These are phyloP conservation scores for Synanthedon tipuliformis DNA, from an alignment of 2,888 invertebrate genomes.

Conservation along the genomic window DNA sequence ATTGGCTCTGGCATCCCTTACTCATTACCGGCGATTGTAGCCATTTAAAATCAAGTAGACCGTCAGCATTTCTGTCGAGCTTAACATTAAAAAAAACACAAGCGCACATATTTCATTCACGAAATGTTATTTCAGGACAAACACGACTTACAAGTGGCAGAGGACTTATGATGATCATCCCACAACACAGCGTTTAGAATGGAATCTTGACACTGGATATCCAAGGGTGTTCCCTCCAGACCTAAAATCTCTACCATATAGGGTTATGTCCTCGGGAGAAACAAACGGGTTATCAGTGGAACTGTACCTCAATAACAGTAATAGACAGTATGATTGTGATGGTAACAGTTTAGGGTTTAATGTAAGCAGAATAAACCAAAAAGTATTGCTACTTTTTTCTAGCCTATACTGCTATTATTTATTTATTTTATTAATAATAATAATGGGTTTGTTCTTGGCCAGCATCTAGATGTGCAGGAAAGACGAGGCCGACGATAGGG, in stretches of 20 bases:
- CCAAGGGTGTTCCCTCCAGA: slow-evolving; percentile 46
- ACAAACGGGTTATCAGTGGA: slow-evolving; percentile 51
- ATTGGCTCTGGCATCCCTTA: too few relatives aligned
- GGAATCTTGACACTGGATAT: slow-evolving; percentile 51
- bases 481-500: too few relatives aligned
- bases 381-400: too few relatives aligned
- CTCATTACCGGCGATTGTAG: too few relatives aligned
- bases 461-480: too few relatives aligned
- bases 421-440: too few relatives aligned
- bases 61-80: too few relatives aligned
- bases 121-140: slow-evolving; percentile 31
- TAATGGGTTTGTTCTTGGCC: too few relatives aligned
- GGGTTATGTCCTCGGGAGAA: slow-evolving; percentile 56
- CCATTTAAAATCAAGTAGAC: too few relatives aligned
- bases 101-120: not conserved
- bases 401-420: too few relatives aligned
- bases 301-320: slow-evolving; percentile 48
- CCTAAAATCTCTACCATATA: slow-evolving; percentile 31
- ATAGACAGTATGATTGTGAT: slow-evolving; percentile 53
- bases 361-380: slow-evolving; percentile 22
- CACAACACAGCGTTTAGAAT: slow-evolving; percentile 22
- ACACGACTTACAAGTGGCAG: slow-evolving; percentile 45
- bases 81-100: not conserved
- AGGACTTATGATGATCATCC: slow-evolving; percentile 28
- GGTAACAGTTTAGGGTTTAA: slow-evolving; percentile 57